Conservation (phyloP, 1,140 invertebrate genomes). For the Solen grandis region DNA sequence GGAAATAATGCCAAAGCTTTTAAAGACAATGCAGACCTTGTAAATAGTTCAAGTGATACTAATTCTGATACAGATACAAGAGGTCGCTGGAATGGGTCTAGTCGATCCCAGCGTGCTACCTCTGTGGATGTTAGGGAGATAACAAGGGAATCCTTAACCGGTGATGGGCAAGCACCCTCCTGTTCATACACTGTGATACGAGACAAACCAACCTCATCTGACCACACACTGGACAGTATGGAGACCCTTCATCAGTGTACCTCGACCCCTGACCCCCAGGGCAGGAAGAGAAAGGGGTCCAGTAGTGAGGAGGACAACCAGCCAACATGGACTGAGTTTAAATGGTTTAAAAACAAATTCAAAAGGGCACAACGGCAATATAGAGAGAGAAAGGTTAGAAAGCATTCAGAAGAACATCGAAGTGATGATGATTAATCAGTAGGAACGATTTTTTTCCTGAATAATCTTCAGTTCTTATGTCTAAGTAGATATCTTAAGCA, state of each 20-base stretch:
- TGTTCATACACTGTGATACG: neutral
- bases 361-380: slow-evolving; percentile 67
- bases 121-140: neutral
- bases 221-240: neutral
- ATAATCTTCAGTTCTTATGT: no score
- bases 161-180: neutral
- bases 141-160: neutral
- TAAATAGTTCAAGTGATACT: no score
- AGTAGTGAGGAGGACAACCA: slow-evolving; percentile 52
- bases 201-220: neutral
- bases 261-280: neutral
- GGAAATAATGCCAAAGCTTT: no score
- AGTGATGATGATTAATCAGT: slow-evolving; percentile 60
- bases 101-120: no score
- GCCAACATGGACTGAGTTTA: slow-evolving; percentile 73
- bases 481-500: no score
- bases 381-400: slow-evolving; percentile 18
- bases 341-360: slow-evolving; percentile 70
- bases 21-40: no score
- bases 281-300: neutral
- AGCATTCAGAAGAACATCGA: slow-evolving; percentile 25
- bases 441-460: no score
- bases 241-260: neutral
- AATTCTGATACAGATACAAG: no score
- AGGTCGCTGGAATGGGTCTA: no score